Conservation (phyloP, 2,797 vertebrate genomes). For the Novumbra hubbsi region DNA sequence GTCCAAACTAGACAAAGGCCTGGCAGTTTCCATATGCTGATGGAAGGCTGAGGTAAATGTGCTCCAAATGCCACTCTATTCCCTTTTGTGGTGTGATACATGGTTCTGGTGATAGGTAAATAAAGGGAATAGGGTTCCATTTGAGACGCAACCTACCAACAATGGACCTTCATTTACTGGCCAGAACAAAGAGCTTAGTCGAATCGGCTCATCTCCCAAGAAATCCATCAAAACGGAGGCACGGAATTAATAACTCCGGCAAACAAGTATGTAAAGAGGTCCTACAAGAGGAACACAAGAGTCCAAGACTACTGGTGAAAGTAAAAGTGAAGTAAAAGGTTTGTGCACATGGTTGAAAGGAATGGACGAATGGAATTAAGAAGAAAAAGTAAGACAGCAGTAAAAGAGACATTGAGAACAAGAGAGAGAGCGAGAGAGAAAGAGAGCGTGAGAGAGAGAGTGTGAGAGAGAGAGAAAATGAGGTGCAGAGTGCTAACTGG, state of each 20-base stretch:
- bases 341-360: background rate
- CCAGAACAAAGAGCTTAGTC: slow-evolving; percentile 13
- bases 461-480: slow-evolving; percentile 1
- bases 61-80: background rate
- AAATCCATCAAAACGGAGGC: slow-evolving; percentile 8
- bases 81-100: background rate
- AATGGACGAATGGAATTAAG: background rate
- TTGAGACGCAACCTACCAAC: background rate
- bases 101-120: background rate
- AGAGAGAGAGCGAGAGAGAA: background rate
- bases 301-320: background rate
- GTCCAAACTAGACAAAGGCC: background rate
- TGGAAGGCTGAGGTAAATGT: slow-evolving; percentile 2
- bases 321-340: background rate
- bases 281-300: background rate
- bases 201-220: slow-evolving; percentile 9
- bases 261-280: background rate
- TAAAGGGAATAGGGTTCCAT: background rate
- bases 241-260: background rate
- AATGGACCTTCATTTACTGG: background rate
- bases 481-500: slow-evolving; percentile 14
- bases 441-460: too few relatives aligned
- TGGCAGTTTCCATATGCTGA: slow-evolving; percentile 4
- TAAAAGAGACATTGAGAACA: background rate
- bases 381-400: too few relatives aligned